Percentiles rank a stretch among this genome's conserved stretches.
phyloP scores from a whole-genome alignment of 2,888 invertebrate species.

The Amphipoea lucens region DNA sequence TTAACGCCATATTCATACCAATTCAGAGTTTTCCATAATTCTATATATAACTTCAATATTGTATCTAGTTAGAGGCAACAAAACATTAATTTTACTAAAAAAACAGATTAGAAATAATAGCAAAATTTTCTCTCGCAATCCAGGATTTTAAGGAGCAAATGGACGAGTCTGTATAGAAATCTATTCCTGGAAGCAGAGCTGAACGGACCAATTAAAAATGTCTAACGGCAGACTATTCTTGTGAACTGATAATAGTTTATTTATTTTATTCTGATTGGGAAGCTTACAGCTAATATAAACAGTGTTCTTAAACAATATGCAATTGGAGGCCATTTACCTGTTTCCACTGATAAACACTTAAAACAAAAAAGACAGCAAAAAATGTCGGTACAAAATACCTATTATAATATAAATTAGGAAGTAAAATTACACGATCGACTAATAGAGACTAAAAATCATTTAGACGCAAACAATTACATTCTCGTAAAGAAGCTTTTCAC shows the following conservation, averaged over 20 bases:
- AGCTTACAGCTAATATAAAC: too few relatives aligned
- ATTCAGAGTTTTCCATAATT: background rate
- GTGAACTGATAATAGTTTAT: slow-evolving; percentile 31
- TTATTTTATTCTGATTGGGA: too few relatives aligned
- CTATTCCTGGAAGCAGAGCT: slow-evolving; percentile 57
- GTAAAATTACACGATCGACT: too few relatives aligned
- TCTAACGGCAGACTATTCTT: slow-evolving; percentile 41
- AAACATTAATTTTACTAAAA: background rate
- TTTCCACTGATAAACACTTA: too few relatives aligned
- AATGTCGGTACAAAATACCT: too few relatives aligned
- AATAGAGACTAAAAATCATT: too few relatives aligned
- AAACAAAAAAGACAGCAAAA: too few relatives aligned
- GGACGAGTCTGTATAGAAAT: slow-evolving; percentile 34
- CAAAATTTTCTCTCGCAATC: slow-evolving; percentile 18
- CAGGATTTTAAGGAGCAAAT: slow-evolving; percentile 37
- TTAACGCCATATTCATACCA: background rate
- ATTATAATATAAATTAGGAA: too few relatives aligned
- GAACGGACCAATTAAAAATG: slow-evolving; percentile 63
- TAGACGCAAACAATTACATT: too few relatives aligned
- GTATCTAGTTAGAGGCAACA: background rate
- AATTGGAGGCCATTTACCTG: too few relatives aligned
- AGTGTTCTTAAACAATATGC: too few relatives aligned
- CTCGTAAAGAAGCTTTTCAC: background rate
- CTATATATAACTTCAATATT: background rate
- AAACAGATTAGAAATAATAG: background rate